phyloP scores from a whole-genome alignment of 2,797 vertebrate species.

The Xiphophorus birchmanni region DNA sequence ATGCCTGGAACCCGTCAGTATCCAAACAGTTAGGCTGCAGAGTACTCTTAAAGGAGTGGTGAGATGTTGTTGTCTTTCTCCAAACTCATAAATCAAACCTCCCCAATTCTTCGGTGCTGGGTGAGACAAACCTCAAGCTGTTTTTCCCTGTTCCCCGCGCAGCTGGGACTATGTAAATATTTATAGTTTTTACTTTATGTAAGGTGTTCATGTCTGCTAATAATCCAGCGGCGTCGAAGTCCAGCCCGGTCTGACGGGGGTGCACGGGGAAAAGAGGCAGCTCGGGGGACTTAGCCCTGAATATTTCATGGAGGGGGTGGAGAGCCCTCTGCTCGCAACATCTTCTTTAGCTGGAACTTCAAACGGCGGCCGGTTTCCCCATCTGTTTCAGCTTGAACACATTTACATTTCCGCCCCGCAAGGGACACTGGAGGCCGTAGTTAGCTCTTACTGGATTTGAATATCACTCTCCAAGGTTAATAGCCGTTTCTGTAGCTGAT shows the following conservation, averaged over 20 bases:
- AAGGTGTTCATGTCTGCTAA: slow-evolving; percentile 57
- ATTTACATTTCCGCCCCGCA: slow-evolving; percentile 83
- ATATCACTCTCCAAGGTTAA: slow-evolving; percentile 84
- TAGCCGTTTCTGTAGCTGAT: slow-evolving; percentile 80
- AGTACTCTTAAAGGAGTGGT: slow-evolving; percentile 42
- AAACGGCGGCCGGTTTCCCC: slow-evolving; percentile 79
- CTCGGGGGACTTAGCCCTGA: slow-evolving; percentile 74
- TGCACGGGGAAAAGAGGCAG: slow-evolving; percentile 61
- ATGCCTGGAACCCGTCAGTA: slow-evolving; percentile 58
- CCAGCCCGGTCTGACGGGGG: slow-evolving; percentile 56
- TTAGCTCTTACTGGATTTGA: slow-evolving; percentile 82
- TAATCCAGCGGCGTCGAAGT: slow-evolving; percentile 59
- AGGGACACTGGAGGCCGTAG: slow-evolving; percentile 80
- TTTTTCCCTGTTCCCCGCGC: slow-evolving; percentile 67
- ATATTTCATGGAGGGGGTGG: slow-evolving; percentile 80
- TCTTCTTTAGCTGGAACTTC: slow-evolving; percentile 79
- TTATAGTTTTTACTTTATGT: slow-evolving; percentile 58
- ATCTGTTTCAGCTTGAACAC: slow-evolving; percentile 82
- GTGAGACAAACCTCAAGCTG: slow-evolving; percentile 78
- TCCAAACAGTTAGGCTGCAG: slow-evolving; percentile 53
- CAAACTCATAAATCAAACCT: slow-evolving; percentile 75
- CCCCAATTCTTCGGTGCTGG: slow-evolving; percentile 73
- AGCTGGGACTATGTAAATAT: slow-evolving; percentile 71
- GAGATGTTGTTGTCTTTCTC: slow-evolving; percentile 26
- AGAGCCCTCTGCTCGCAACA: slow-evolving; percentile 57